These are phyloP conservation scores for Drosophila fulvimacula DNA, from an alignment of 2,888 invertebrate genomes.

Conservation along the genomic window DNA sequence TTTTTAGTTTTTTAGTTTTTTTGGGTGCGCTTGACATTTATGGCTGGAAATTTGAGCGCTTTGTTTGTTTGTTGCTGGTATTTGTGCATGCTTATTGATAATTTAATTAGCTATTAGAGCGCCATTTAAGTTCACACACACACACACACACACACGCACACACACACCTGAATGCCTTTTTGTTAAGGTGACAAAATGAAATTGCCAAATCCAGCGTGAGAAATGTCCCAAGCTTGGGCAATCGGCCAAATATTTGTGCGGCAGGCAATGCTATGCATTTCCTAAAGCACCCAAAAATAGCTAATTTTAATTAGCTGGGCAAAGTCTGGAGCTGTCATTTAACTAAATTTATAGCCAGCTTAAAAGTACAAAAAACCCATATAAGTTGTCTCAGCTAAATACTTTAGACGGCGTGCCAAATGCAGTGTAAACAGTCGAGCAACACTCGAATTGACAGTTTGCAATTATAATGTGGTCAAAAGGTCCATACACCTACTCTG, in stretches of 20 bases:
- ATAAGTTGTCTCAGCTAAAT: neutral
- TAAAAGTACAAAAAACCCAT: conserved; percentile 22
- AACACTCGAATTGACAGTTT: conserved; percentile 8
- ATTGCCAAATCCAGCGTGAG: conserved; percentile 43
- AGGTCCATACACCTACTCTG: conserved; percentile 19
- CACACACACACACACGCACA: neutral
- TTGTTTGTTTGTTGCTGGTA: conserved; percentile 37
- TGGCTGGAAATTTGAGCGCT: conserved; percentile 52
- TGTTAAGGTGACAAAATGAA: conserved; percentile 25
- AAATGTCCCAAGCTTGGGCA: conserved; percentile 29
- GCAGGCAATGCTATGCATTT: neutral
- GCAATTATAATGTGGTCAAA: conserved; percentile 32
- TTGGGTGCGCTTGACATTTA: conserved; percentile 67
- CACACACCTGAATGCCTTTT: neutral
- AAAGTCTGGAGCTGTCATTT: conserved; percentile 7
- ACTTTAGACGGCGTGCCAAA: conserved; percentile 4
- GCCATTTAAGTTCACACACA: conserved; percentile 28
- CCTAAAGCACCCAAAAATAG: neutral
- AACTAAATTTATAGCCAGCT: conserved; percentile 20
- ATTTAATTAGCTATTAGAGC: conserved; percentile 72
- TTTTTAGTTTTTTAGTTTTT: conserved; percentile 31
- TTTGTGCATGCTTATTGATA: conserved; percentile 61
- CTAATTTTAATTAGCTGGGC: neutral
- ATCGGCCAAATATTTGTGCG: conserved; percentile 1
- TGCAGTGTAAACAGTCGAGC: conserved; percentile 4